Evolutionary conservation across 2,888 invertebrate species (phyloP).

Genomic region (Microplitis manilae): DNA sequence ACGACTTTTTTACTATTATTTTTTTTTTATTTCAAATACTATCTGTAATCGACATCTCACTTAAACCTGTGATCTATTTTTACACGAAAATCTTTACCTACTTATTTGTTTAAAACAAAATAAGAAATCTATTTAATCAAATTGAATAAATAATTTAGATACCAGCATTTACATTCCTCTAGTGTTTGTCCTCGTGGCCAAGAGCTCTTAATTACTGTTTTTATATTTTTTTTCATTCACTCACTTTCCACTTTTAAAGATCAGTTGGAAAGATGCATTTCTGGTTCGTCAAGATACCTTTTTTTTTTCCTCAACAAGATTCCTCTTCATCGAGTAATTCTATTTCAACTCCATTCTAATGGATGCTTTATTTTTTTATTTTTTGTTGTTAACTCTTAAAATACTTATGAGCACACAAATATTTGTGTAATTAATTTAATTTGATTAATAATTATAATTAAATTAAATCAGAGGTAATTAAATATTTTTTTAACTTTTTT

Average conservation of each 20-base stretch:
- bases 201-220: slow-evolving; percentile 27
- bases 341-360: slow-evolving; percentile 10
- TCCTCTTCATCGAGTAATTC: slow-evolving; percentile 7
- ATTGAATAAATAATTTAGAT: slow-evolving; percentile 15
- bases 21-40: slow-evolving; percentile 47
- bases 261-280: slow-evolving; percentile 21
- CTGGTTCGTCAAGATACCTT: neutral
- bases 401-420: neutral
- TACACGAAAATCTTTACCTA: slow-evolving; percentile 2
- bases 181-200: slow-evolving; percentile 20
- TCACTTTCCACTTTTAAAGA: slow-evolving; percentile 12
- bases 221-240: neutral
- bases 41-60: slow-evolving; percentile 23
- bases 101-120: slow-evolving; percentile 7
- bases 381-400: neutral
- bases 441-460: neutral
- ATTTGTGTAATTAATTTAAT: slow-evolving; percentile 7
- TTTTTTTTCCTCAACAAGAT: neutral
- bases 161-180: slow-evolving; percentile 21
- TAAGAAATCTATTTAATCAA: neutral
- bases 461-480: neutral
- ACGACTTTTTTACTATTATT: slow-evolving; percentile 45
- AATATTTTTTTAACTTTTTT: neutral
- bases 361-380: slow-evolving; percentile 4
- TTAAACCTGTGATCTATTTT: slow-evolving; percentile 29